Evolutionary conservation across 2,888 invertebrate genomes (phyloP).

Genomic region (Caenorhabditis doughertyi): DNA sequence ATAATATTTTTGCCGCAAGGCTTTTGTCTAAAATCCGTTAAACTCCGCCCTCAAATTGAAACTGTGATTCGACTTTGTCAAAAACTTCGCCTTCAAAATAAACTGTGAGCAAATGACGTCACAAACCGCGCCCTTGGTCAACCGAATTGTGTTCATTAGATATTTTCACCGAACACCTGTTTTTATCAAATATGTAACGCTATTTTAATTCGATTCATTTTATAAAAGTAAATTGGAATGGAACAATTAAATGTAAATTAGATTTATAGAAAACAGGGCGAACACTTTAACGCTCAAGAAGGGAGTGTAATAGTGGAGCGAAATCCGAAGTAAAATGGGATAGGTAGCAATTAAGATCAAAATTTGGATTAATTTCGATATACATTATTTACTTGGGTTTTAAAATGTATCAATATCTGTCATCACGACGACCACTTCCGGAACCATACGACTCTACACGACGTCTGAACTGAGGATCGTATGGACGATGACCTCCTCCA

Average conservation of each 20-base stretch:
- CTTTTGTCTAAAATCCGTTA: too few species aligned
- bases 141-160: too few species aligned
- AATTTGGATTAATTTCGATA: conserved; percentile 9
- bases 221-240: background rate
- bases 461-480: conserved; percentile 51
- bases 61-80: too few species aligned
- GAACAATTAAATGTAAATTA: background rate
- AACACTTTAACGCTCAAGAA: too few species aligned
- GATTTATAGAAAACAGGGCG: conserved; percentile 5
- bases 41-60: too few species aligned
- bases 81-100: too few species aligned
- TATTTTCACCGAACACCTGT: too few species aligned
- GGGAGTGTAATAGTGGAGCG: too few species aligned
- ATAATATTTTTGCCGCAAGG: too few species aligned
- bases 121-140: too few species aligned
- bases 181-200: too few species aligned
- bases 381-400: conserved; percentile 3
- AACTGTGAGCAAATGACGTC: too few species aligned
- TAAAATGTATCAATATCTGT: conserved; percentile 27
- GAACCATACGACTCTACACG: conserved; percentile 60
- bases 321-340: background rate
- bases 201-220: background rate
- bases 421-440: conserved; percentile 22
- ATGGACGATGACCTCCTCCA: conserved; percentile 45
- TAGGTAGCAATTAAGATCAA: background rate